Percentiles rank a stretch among this genome's conserved stretches.
Conservation (phyloP, 2,113 vertebrate genomes). For the Motacilla tschutschensis region DNA sequence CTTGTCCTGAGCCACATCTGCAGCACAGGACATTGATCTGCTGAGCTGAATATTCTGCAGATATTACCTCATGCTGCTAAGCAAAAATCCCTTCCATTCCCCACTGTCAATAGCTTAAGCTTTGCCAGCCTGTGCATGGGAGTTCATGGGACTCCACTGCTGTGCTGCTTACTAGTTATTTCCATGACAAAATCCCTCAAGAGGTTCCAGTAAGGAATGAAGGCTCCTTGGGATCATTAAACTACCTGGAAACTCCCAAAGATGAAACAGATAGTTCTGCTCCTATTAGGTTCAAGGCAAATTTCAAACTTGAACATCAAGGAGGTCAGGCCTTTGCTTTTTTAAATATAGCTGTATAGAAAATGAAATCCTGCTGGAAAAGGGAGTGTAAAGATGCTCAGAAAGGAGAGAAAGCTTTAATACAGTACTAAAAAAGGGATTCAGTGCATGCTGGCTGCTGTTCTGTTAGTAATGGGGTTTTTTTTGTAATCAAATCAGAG, state of each 20-base stretch:
- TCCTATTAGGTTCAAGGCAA: constrained; percentile 19
- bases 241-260: constrained; percentile 22
- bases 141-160: background rate
- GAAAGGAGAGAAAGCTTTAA: constrained; percentile 14
- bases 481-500: constrained; percentile 28
- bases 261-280: background rate
- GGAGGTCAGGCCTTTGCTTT: background rate
- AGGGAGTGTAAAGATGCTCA: background rate
- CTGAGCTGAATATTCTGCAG: background rate
- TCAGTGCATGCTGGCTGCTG: background rate
- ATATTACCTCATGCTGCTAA: background rate
- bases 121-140: background rate
- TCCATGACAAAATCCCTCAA: constrained; percentile 29
- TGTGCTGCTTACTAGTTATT: constrained; percentile 12
- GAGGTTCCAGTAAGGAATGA: constrained; percentile 19
- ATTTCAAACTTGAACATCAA: constrained; percentile 31
- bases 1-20: background rate
- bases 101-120: background rate
- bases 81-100: constrained; percentile 1
- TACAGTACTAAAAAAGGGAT: background rate
- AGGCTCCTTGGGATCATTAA: constrained; percentile 24
- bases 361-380: constrained; percentile 36
- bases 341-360: constrained; percentile 5
- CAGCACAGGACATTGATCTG: background rate
- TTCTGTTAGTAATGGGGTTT: background rate